phyloP scores from a whole-genome alignment of 1,140 invertebrate species.

The Drosophila aff. region DNA sequence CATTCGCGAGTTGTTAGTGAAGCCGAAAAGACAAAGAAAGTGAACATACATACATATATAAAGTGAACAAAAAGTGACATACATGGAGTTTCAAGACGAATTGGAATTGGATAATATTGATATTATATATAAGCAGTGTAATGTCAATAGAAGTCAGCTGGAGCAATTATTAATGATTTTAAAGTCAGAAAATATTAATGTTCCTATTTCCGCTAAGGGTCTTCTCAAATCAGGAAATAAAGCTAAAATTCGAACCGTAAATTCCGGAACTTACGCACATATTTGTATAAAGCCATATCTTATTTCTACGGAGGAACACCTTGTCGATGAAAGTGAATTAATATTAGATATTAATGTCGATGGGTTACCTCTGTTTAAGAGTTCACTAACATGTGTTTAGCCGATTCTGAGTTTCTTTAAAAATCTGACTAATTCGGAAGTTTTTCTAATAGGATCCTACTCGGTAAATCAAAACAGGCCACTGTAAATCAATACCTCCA shows the following conservation, averaged over 20 bases:
- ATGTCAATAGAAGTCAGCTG: too few relatives aligned
- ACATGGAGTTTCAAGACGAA: too few relatives aligned
- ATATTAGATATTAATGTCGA: conserved; percentile 1
- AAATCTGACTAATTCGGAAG: not conserved
- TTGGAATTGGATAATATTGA: too few relatives aligned
- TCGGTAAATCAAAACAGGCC: not conserved
- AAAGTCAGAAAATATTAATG: not conserved
- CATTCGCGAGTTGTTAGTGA: too few relatives aligned
- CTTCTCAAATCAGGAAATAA: not conserved
- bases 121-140: too few relatives aligned
- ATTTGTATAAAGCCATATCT: too few relatives aligned
- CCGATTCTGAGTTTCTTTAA: not conserved
- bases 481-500: not conserved
- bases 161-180: not conserved
- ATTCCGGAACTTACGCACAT: not conserved
- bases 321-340: not conserved
- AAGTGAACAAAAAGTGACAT: too few relatives aligned
- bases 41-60: too few relatives aligned
- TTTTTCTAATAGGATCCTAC: not conserved
- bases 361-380: too few relatives aligned
- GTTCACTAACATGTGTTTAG: not conserved
- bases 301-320: not conserved
- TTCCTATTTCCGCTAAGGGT: not conserved
- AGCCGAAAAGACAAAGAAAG: too few relatives aligned
- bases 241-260: not conserved